Evolutionary conservation across 1,140 invertebrate genomes (phyloP), one percentile per base, ranked within the genome.

Genomic region (Leptinotarsa texana): DNA sequence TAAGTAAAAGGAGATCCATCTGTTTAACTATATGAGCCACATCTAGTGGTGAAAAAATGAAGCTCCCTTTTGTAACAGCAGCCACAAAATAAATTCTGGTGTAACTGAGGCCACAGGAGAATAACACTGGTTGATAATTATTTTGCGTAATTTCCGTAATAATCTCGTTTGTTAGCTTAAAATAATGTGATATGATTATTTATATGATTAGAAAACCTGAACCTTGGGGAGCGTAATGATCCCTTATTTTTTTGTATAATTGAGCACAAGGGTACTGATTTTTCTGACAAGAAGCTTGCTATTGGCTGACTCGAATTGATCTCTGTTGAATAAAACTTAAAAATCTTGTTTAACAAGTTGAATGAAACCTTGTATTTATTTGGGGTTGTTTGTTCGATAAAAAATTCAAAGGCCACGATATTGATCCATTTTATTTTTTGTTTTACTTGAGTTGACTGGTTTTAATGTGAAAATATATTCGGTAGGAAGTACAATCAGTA

Each of bases 241-340:
- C 27, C 61, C 42, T 65, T 17, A 27, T 63, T 24, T 65, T 65
- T 73, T 73, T 73, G 27, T 73, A 65, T 73, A 48, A 63, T 65
- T 73, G 47, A 73, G 71, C 71, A 65, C 62, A 73, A 65, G 51
- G 71, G 71, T 73, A 73, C 71, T 73, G 71, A 73, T 65, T 73
- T 73, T 62, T 72, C 57, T 72, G 57, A 63, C 63, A 72, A 72
- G 57, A 62, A 62, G 69, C 69, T 72, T 73, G 63, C 63, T 73
- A 73, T 73, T 73, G 71, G 71, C 71, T 73, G 71, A 73, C 62
- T 73, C 71, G 63, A 65, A 27, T 63, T 73, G 71, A 73, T 73
- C 71, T 73, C 71, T 65, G 42, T 62, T 69, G 47, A 72, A 27
- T 73, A 65, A 49, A 73, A 73, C 33, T 73, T 61, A 70, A 70